These are phyloP conservation scores for Etheostoma cragini DNA, from an alignment of 2,113 vertebrate genomes.

Conservation along the genomic window DNA sequence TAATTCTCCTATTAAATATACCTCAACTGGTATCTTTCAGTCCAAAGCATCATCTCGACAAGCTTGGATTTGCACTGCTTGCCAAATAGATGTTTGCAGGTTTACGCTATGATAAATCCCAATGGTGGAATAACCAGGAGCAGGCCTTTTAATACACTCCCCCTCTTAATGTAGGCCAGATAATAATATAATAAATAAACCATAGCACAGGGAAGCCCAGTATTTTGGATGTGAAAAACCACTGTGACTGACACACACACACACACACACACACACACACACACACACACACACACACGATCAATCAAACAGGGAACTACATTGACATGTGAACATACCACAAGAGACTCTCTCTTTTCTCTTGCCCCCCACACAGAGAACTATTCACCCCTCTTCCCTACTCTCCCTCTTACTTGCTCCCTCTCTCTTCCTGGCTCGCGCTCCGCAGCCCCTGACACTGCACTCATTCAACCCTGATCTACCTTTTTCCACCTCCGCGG, in stretches of 20 bases:
- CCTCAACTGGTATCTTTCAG: constrained; percentile 40
- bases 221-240: constrained; percentile 31
- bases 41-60: constrained; percentile 41
- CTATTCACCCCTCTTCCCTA: constrained; percentile 61
- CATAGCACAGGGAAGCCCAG: neutral
- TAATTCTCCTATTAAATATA: constrained; percentile 29
- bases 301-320: constrained; percentile 64
- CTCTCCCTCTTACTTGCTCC: constrained; percentile 51
- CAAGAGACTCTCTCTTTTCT: constrained; percentile 71
- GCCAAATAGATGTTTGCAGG: constrained; percentile 30
- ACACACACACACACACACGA: constrained; percentile 43
- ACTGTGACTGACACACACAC: constrained; percentile 6
- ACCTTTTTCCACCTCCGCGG: constrained; percentile 71
- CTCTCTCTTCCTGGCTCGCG: constrained; percentile 52
- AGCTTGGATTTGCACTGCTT: constrained; percentile 48
- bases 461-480: constrained; percentile 65
- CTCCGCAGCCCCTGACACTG: constrained; percentile 51
- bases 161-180: constrained; percentile 9
- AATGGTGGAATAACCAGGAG: constrained; percentile 21
- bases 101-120: constrained; percentile 51
- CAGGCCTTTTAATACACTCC: constrained; percentile 14
- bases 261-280: constrained; percentile 10
- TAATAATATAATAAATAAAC: constrained; percentile 9
- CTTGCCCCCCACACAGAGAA: constrained; percentile 56
- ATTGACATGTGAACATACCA: constrained; percentile 78